Evolutionary conservation across 2,113 vertebrate genomes (phyloP).

Genomic region (Microcebus griseorufus): DNA sequence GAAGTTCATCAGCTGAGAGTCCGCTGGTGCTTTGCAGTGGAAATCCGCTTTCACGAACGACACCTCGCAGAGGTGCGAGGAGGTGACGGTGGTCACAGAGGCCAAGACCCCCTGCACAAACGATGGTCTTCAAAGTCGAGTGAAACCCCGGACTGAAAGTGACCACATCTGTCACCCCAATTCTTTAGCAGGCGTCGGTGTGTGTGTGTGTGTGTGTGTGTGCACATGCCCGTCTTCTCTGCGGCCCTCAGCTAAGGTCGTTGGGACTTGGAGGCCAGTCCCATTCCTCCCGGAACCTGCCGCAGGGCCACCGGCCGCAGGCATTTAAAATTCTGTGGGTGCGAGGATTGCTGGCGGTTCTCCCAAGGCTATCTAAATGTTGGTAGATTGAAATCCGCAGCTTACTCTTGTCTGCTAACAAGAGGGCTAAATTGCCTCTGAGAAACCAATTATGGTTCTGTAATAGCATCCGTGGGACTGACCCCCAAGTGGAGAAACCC

Average conservation of each 20-base stretch:
- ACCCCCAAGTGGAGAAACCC: neutral
- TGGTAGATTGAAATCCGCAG: conserved; percentile 18
- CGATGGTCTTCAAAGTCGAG: neutral
- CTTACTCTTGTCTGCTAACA: neutral
- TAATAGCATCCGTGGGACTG: neutral
- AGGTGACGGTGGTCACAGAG: neutral
- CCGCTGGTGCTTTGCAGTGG: neutral
- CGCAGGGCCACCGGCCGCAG: neutral
- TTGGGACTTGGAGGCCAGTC: accelerated
- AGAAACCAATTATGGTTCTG: conserved; percentile 29
- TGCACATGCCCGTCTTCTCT: neutral
- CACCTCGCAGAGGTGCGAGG: neutral
- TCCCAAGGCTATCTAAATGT: neutral
- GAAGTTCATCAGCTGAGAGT: neutral
- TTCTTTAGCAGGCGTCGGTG: neutral
- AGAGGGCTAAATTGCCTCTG: conserved; percentile 23
- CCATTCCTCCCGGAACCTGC: neutral
- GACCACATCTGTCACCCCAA: accelerated
- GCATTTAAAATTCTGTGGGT: neutral
- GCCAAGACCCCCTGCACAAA: neutral
- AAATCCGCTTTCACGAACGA: neutral
- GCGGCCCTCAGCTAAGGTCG: accelerated
- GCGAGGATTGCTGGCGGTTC: neutral
- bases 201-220: no score
- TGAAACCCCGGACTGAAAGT: accelerated